A percentile compares a stretch with the other conserved stretches of the same genome.
Evolutionary conservation across 2,797 vertebrate species (phyloP).

Genomic region (Acropternis orthonyx): DNA sequence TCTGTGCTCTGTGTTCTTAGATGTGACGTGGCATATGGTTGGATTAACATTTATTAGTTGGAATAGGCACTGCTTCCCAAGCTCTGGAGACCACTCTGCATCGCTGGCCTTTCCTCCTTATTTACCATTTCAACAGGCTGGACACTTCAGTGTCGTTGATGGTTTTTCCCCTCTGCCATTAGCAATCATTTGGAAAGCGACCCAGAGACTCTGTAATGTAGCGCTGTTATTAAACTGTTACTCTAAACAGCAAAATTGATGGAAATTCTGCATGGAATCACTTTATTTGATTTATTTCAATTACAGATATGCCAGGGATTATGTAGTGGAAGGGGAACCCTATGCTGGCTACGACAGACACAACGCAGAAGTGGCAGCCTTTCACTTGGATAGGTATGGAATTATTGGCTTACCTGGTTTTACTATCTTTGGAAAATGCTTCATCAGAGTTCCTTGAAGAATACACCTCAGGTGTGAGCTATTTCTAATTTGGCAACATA

Average conservation of each 20-base stretch:
- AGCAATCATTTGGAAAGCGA: neutral
- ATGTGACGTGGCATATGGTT: neutral
- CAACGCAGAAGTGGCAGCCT: slow-evolving; percentile 96
- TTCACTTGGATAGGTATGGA: slow-evolving; percentile 93
- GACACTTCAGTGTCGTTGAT: neutral
- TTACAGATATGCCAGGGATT: slow-evolving; percentile 89
- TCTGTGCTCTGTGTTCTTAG: neutral
- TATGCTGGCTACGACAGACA: slow-evolving; percentile 97
- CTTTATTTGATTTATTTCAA: neutral
- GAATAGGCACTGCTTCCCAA: neutral
- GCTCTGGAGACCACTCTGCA: neutral
- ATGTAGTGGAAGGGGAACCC: slow-evolving; percentile 93
- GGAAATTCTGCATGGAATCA: neutral
- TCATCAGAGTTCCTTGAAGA: neutral
- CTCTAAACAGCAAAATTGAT: neutral
- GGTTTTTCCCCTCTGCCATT: neutral
- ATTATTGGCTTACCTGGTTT: neutral
- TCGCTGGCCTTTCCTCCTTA: neutral
- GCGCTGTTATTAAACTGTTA: neutral
- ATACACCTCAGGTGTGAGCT: neutral
- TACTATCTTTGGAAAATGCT: neutral
- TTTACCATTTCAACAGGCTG: neutral
- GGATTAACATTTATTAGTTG: neutral
- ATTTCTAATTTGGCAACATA: neutral
- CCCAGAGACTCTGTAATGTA: neutral